Percentiles rank a stretch among this genome's conserved stretches.
phyloP scores from a whole-genome alignment of 2,888 invertebrate species.

The Tetragnatha montana region DNA sequence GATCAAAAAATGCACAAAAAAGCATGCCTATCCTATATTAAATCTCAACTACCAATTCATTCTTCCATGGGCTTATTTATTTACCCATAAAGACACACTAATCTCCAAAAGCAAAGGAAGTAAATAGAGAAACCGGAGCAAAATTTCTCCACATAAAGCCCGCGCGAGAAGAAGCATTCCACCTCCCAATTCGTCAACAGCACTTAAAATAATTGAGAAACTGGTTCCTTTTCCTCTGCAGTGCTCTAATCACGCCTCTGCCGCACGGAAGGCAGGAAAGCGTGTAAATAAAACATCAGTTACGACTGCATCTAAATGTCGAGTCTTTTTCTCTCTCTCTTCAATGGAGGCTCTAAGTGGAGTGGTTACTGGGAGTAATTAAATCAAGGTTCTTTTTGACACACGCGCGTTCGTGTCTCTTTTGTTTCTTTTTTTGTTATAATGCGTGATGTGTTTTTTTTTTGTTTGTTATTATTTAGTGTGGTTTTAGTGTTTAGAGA shows the following conservation, averaged over 20 bases:
- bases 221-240: neutral
- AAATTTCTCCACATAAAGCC: slow-evolving; percentile 1
- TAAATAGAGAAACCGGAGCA: neutral
- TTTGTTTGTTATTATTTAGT: neutral
- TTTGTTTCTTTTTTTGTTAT: no score
- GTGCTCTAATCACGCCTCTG: slow-evolving; percentile 27
- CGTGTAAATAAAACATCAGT: slow-evolving; percentile 47
- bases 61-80: no score
- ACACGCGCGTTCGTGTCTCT: neutral
- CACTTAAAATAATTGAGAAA: slow-evolving; percentile 58
- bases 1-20: no score
- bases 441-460: neutral
- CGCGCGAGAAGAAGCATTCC: slow-evolving; percentile 9
- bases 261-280: slow-evolving; percentile 22
- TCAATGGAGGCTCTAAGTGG: slow-evolving; percentile 6
- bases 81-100: no score
- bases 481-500: neutral
- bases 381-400: slow-evolving; percentile 8
- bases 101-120: neutral
- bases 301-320: slow-evolving; percentile 32
- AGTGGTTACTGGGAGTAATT: slow-evolving; percentile 28
- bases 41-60: no score
- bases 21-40: no score
- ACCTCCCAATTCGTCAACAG: slow-evolving; percentile 18
- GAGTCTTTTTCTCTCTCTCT: slow-evolving; percentile 17